phyloP scores from a whole-genome alignment of 2,797 vertebrate genomes.

The Muscicapa striata region DNA sequence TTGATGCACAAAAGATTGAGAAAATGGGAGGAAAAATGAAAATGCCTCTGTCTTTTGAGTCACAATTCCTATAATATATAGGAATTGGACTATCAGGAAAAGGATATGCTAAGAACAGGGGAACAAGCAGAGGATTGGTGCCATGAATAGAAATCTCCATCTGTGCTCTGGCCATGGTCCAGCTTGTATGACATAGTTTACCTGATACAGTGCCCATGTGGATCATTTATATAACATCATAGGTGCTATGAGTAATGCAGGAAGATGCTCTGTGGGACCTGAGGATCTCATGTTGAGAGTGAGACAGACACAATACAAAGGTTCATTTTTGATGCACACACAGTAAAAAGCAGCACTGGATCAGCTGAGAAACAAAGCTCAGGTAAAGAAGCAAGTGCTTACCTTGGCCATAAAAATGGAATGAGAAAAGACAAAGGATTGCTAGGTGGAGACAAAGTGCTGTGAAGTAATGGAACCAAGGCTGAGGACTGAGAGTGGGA shows the following conservation, averaged over 20 bases:
- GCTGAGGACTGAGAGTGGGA: not conserved
- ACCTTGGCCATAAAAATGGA: not conserved
- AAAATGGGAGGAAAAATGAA: constrained; percentile 3
- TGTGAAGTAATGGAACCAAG: not conserved
- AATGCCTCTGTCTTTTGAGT: not conserved
- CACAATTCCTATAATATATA: not conserved
- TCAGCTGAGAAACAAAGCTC: not conserved
- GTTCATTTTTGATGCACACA: not conserved
- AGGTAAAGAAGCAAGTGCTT: not conserved
- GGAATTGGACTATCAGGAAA: not conserved
- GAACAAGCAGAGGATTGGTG: not conserved
- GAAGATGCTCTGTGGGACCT: not conserved
- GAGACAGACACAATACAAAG: not conserved
- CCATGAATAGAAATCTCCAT: constrained; percentile 12
- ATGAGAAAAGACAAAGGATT: not conserved
- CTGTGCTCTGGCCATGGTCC: constrained; percentile 25
- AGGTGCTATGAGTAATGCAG: not conserved
- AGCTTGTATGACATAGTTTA: constrained; percentile 2
- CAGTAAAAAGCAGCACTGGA: not conserved
- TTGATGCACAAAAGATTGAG: not conserved
- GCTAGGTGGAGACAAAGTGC: constrained; percentile 46
- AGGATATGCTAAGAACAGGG: not conserved
- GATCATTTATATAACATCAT: constrained; percentile 10
- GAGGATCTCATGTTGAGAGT: not conserved
- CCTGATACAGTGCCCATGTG: not conserved